Conservation (phyloP, 2,888 invertebrate species). For the Pogonocherus hispidulus region DNA sequence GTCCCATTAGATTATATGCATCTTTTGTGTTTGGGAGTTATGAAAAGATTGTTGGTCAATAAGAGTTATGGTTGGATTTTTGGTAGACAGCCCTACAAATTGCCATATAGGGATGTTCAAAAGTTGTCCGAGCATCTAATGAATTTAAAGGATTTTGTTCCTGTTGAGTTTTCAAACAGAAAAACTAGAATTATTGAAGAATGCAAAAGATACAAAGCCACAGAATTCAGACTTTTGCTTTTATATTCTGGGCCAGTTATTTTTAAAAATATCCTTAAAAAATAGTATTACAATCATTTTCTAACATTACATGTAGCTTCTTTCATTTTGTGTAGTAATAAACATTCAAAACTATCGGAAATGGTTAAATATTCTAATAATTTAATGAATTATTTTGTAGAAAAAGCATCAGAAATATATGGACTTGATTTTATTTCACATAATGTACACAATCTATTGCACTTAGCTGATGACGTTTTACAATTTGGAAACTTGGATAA, state of each 20-base stretch:
- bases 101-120: conserved; percentile 10
- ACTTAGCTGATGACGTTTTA: background rate
- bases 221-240: conserved; percentile 29
- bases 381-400: background rate
- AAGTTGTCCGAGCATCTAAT: background rate
- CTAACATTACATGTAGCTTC: conserved; percentile 21
- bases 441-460: background rate
- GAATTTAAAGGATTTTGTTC: conserved; percentile 30
- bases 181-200: conserved; percentile 30
- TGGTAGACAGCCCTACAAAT: conserved; percentile 30
- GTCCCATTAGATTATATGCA: conserved; percentile 18
- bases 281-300: conserved; percentile 29
- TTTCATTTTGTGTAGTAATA: conserved; percentile 14
- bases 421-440: background rate
- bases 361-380: background rate
- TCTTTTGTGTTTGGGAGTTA: conserved; percentile 10
- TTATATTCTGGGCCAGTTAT: conserved; percentile 28
- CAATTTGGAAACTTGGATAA: no score
- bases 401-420: background rate
- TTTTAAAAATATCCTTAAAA: conserved; percentile 20
- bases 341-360: background rate
- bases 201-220: conserved; percentile 35
- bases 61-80: conserved; percentile 15
- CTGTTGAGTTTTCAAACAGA: conserved; percentile 31
- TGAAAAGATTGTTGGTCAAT: background rate